Base-by-base conservation (phyloP, 2,797 vertebrate species). In the Coilia nasus region DNA sequence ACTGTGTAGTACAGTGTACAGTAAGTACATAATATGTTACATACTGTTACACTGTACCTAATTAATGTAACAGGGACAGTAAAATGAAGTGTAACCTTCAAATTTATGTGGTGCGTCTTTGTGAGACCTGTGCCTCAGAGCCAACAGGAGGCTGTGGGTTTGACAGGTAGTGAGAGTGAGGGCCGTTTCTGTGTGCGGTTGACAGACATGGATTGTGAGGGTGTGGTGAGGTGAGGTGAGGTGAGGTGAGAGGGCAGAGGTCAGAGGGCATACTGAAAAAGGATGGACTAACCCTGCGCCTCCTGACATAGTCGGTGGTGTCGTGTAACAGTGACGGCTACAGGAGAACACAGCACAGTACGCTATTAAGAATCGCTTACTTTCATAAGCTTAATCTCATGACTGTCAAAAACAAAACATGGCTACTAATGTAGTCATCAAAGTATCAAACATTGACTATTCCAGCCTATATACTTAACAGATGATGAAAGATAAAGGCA, bases 321-420 rank as follows among this genome's bases (percentile, higher is more conserved):
- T 90, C 90, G 90, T 92, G 90, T 71, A 91, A 85, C 86, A 90
- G 88, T 88, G 57, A 86, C 44, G 87, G 85, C 93, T 94, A 90
- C 75, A 89, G 81, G 82, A 86, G n/a, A 81, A n/a, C 21, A 84
- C 19, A 75, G 21, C 71, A 78, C 15, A 78, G 71, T 44, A 9
- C 4, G 19, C 71, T 78, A 35, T 41, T 41, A 78, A 78, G 71
- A 21, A 41, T 44, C 9, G 50, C 2, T 54, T 17, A 44, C 6
- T 78, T 7, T 44, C 19, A 44, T 25, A 6, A 71, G 31, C 19
- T 78, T 10, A 78, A 15, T 41, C 71, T 78, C 14, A 44, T n/a
- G 17, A 78, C 5, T 21, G 19, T 44, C 71, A 71, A 31, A 10
- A 78, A 21, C 17, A 44, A 78, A 78, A 78, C 35, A 41, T 21